phyloP scores from a whole-genome alignment of 2,113 vertebrate genomes.

The Isurus oxyrinchus region DNA sequence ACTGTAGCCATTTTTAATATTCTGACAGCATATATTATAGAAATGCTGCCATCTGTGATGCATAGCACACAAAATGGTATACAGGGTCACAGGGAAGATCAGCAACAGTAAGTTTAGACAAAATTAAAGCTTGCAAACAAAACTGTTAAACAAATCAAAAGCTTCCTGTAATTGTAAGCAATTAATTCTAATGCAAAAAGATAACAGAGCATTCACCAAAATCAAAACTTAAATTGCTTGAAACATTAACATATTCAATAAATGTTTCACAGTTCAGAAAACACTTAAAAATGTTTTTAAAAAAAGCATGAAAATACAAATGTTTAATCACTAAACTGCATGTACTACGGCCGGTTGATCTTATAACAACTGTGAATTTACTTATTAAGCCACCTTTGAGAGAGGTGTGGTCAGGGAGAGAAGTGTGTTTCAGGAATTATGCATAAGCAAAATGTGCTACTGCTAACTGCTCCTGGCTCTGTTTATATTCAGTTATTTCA shows the following conservation, averaged over 20 bases:
- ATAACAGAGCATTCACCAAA: background rate
- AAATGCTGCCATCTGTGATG: background rate
- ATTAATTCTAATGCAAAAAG: background rate
- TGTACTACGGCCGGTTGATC: background rate
- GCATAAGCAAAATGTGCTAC: background rate
- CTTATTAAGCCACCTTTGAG: background rate
- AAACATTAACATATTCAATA: background rate
- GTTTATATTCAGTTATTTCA: background rate
- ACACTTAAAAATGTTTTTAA: background rate
- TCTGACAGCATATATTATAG: constrained; percentile 20
- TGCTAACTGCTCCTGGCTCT: background rate
- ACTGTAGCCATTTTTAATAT: constrained; percentile 46
- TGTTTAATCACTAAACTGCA: background rate
- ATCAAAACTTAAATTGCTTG: background rate
- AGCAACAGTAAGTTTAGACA: background rate
- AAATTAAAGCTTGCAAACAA: background rate
- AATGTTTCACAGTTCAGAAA: background rate
- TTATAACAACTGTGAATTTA: background rate
- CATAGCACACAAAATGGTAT: background rate
- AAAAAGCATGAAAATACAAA: background rate
- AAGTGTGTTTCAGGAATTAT: background rate
- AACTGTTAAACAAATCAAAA: background rate
- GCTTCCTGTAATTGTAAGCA: background rate
- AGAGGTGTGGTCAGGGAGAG: background rate
- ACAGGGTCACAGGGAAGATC: background rate